Evolutionary conservation across 2,113 vertebrate genomes (phyloP), one percentile per base, ranked within the genome.

Genomic region (Glaucidium brasilianum): DNA sequence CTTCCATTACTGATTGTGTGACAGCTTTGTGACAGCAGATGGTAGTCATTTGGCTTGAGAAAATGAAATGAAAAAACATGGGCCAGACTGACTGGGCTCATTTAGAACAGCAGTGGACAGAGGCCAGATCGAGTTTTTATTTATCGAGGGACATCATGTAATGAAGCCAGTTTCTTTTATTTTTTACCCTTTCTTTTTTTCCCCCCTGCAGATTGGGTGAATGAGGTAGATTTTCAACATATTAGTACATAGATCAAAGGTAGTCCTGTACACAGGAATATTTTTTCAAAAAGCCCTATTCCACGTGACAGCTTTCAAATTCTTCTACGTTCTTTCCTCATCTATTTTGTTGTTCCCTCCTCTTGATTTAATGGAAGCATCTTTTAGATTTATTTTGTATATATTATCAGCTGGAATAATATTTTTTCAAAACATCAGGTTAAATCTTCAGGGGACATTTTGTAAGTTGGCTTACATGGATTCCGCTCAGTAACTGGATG

Each of bases 11-110:
- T 97, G 97, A 97, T 98, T 95, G 97, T 97, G 96, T 98, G 98
- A 98, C 98, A 98, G 98, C 97, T 98, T 98, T 97, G 91, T 98
- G 98, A 98, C 97, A 98, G 98, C 98, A 98, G 98, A 98, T 98
- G 98, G 98, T 98, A 97, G 98, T 98, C 98, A 98, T 98, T 98
- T 98, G 98, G 98, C 98, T 98, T 96, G 96, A 97, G 97, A 97
- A 98, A 98, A 98, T 96, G 93, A 98, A 98, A 98, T 97, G 96
- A 97, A 97, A 98, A 98, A 98, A 97, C 97, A 97, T 98, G 97
- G 98, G 85, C 97, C 94, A 96, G 97, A 92, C 97, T 98, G 97
- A 93, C 98, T 96, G 94, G 93, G 94, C 97, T 98, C 98, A 98
- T 98, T 98, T 98, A 98, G 96, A 98, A 98, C 88, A 96, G 95